A percentile compares a stretch with the other conserved stretches of the same genome.
phyloP scores from a whole-genome alignment of 2,888 invertebrate species.

The Rotaria magnacalcarata region DNA sequence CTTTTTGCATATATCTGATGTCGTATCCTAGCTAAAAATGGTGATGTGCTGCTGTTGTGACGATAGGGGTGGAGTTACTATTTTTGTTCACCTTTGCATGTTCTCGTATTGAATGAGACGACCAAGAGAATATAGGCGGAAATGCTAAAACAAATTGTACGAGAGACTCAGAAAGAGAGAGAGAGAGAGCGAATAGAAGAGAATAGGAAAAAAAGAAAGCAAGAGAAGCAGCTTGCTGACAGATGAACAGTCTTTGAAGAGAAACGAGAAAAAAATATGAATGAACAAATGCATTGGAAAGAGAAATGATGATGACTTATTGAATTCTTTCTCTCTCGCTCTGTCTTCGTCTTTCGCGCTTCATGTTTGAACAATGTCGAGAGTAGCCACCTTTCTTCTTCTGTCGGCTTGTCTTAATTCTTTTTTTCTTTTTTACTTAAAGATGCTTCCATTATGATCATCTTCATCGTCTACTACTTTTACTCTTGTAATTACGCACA shows the following conservation, averaged over 20 bases:
- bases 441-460: neutral
- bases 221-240: neutral
- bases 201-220: too few relatives aligned
- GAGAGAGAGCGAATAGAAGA: too few relatives aligned
- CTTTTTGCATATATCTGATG: neutral
- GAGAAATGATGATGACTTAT: conserved; percentile 37
- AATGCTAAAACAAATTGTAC: conserved; percentile 20
- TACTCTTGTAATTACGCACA: neutral
- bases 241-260: conserved; percentile 12
- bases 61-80: neutral
- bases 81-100: conserved; percentile 25
- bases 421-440: neutral
- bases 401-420: neutral
- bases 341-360: neutral
- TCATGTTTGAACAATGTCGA: neutral
- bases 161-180: neutral
- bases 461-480: neutral
- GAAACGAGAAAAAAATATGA: neutral
- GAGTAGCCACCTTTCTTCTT: conserved; percentile 9
- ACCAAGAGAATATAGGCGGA: neutral
- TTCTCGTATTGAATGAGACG: neutral
- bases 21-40: neutral
- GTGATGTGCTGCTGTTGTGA: conserved; percentile 5
- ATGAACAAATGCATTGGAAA: neutral
- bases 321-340: conserved; percentile 22